These are phyloP conservation scores for Epistrophe eligans DNA, from an alignment of 2,888 invertebrate genomes.

Conservation along the genomic window DNA sequence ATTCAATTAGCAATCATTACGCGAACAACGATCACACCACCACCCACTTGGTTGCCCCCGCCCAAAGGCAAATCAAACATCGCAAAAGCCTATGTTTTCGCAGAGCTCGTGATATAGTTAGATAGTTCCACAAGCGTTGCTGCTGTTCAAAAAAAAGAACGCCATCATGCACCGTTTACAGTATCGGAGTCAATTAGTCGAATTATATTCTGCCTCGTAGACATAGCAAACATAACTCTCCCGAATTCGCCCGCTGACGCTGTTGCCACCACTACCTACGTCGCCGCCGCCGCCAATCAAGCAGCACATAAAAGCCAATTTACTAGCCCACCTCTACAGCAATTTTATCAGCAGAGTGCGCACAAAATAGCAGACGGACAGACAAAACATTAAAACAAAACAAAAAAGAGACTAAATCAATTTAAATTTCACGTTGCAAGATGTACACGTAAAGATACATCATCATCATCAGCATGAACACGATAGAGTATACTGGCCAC, in stretches of 20 bases:
- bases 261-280: background rate
- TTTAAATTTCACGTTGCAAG: constrained; percentile 68
- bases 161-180: constrained; percentile 27
- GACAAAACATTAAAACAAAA: constrained; percentile 34
- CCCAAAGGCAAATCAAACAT: constrained; percentile 61
- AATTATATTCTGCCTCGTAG: constrained; percentile 63
- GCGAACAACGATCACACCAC: constrained; percentile 64
- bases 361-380: constrained; percentile 26
- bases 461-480: constrained; percentile 58
- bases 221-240: constrained; percentile 49
- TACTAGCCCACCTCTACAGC: constrained; percentile 67
- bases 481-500: constrained; percentile 47
- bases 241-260: constrained; percentile 27
- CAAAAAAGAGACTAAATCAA: constrained; percentile 59
- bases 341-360: constrained; percentile 61
- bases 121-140: constrained; percentile 32
- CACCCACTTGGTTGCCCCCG: constrained; percentile 45
- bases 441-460: constrained; percentile 60
- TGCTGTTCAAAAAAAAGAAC: constrained; percentile 56
- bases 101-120: constrained; percentile 35
- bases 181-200: constrained; percentile 71
- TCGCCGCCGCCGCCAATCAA: constrained; percentile 44
- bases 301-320: constrained; percentile 72
- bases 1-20: constrained; percentile 66
- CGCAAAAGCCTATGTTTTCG: constrained; percentile 13